These are phyloP conservation scores for Ametastegia equiseti DNA, from an alignment of 2,888 invertebrate species.

Conservation along the genomic window DNA sequence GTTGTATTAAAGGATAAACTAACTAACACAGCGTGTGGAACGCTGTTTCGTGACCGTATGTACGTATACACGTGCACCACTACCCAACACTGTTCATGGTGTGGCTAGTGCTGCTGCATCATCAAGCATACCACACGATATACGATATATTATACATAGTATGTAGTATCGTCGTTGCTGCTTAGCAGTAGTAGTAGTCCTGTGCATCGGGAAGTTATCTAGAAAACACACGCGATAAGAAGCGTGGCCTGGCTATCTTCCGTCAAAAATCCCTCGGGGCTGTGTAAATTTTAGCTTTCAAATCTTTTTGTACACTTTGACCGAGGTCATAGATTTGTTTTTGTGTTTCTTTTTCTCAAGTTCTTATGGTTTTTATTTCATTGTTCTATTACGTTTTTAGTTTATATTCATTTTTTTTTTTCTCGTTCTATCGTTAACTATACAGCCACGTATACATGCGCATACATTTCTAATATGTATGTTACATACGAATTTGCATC, in stretches of 20 bases:
- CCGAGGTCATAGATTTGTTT: slow-evolving; percentile 37
- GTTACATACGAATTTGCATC: no score
- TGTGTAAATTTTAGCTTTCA: slow-evolving; percentile 32
- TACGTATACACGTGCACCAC: no score
- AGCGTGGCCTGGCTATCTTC: slow-evolving; percentile 18
- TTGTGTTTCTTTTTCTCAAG: background rate
- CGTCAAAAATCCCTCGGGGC: slow-evolving; percentile 2
- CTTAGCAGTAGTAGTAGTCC: background rate
- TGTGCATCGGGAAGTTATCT: slow-evolving; percentile 30
- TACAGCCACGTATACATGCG: no score
- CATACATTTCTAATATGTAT: no score
- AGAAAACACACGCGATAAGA: slow-evolving; percentile 23
- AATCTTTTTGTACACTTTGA: slow-evolving; percentile 29
- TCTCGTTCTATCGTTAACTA: no score
- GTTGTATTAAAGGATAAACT: slow-evolving; percentile 8
- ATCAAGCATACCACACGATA: no score
- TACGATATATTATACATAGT: slow-evolving; percentile 1
- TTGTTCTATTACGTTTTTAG: background rate
- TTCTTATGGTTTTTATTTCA: no score
- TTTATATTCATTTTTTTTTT: background rate
- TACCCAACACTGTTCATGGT: background rate
- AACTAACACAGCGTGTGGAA: slow-evolving; percentile 21
- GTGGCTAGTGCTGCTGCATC: slow-evolving; percentile 7
- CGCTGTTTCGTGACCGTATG: background rate
- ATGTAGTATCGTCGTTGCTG: background rate